Evolutionary conservation across 2,888 invertebrate species (phyloP).

Genomic region (Parasteatoda lunata): DNA sequence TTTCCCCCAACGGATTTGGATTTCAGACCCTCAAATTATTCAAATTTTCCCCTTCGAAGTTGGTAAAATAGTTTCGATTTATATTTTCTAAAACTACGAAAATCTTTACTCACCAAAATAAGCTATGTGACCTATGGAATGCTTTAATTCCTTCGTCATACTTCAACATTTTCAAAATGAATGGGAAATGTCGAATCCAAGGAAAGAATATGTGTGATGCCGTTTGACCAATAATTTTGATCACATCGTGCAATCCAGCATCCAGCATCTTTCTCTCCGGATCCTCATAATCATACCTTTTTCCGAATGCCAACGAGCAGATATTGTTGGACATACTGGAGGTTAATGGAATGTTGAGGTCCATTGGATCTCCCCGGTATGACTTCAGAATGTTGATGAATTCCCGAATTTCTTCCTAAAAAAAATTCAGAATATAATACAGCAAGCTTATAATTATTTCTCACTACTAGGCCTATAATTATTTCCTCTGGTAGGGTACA

Average conservation of each 20-base stretch:
- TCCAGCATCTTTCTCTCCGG: slow-evolving; percentile 52
- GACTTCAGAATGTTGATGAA: slow-evolving; percentile 51
- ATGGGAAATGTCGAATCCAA: slow-evolving; percentile 25
- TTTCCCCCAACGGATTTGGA: no score
- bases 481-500: no score
- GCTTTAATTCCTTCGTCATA: slow-evolving; percentile 2
- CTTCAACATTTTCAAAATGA: background rate
- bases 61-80: background rate
- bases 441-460: no score
- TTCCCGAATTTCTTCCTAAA: slow-evolving; percentile 63
- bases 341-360: slow-evolving; percentile 52
- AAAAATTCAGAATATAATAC: background rate
- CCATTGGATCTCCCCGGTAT: slow-evolving; percentile 54
- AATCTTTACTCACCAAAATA: slow-evolving; percentile 6
- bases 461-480: no score
- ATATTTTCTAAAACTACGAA: background rate
- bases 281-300: slow-evolving; percentile 68
- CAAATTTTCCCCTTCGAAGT: background rate
- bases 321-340: slow-evolving; percentile 70
- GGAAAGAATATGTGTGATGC: slow-evolving; percentile 26
- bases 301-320: slow-evolving; percentile 69
- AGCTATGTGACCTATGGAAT: background rate
- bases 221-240: slow-evolving; percentile 3
- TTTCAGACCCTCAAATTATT: no score
- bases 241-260: background rate